These are phyloP conservation scores for Poeciliopsis occidentalis DNA, from an alignment of 2,113 vertebrate genomes.

Conservation along the genomic window DNA sequence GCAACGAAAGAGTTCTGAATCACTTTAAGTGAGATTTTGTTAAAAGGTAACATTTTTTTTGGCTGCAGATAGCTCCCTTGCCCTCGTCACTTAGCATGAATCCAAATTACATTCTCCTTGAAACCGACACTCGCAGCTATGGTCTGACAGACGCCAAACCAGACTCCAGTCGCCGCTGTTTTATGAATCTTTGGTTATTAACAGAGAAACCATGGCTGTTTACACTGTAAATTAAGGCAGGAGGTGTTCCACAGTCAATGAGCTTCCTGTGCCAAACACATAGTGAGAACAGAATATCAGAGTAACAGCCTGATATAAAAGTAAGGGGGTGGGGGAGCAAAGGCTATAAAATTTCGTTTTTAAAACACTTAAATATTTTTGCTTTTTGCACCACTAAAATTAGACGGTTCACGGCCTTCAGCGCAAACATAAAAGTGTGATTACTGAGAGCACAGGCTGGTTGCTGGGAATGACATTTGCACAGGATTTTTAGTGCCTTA, in stretches of 20 bases:
- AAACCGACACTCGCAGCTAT: background rate
- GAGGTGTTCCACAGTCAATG: background rate
- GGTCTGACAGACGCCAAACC: too few species aligned
- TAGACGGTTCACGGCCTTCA: constrained; percentile 32
- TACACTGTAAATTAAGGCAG: background rate
- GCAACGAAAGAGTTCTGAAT: background rate
- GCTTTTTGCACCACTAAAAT: constrained; percentile 7
- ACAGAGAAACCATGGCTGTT: background rate
- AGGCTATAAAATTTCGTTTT: background rate
- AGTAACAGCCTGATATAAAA: background rate
- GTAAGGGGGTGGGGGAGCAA: background rate
- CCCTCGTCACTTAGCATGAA: background rate
- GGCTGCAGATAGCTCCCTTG: background rate
- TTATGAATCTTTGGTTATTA: background rate
- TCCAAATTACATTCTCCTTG: background rate
- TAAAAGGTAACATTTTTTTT: background rate
- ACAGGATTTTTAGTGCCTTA: constrained; percentile 35
- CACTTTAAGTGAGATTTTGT: background rate
- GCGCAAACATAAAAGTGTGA: too few species aligned
- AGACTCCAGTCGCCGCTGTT: background rate
- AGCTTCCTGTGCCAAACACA: background rate
- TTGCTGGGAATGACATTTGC: constrained; percentile 35
- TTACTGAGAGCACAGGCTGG: background rate
- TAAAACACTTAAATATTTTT: background rate
- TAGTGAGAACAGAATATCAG: background rate